Evolutionary conservation across 2,888 invertebrate genomes (phyloP).

Genomic region (Xanthorhoe designata): DNA sequence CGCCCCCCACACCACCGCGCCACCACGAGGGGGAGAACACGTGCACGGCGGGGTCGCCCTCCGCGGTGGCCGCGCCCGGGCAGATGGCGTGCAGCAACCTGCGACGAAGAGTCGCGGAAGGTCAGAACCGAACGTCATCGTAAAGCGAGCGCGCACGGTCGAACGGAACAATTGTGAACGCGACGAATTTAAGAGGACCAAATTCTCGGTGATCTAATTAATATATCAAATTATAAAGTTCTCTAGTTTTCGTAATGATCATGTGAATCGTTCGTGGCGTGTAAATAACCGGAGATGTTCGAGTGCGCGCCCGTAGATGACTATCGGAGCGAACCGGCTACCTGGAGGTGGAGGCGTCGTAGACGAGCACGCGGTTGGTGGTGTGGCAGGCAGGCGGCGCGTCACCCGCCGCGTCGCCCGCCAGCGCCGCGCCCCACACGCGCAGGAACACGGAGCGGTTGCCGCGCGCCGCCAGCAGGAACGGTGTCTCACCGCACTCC

Average conservation of each 20-base stretch:
- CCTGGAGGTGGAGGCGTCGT: conserved; percentile 89
- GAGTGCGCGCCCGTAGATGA: too few species aligned
- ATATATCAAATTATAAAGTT: too few species aligned
- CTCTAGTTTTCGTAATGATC: too few species aligned
- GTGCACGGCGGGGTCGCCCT: conserved; percentile 88
- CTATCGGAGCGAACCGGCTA: conserved; percentile 22
- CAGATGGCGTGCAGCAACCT: conserved; percentile 88
- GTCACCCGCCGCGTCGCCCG: conserved; percentile 88
- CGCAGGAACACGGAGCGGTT: conserved; percentile 93
- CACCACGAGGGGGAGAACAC: conserved; percentile 92
- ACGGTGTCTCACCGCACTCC: conserved; percentile 91
- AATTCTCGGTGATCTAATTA: too few species aligned
- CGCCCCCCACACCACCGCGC: conserved; percentile 49
- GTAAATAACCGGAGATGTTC: too few species aligned
- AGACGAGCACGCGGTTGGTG: conserved; percentile 91
- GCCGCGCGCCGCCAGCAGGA: conserved; percentile 91
- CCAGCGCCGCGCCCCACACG: conserved; percentile 92
- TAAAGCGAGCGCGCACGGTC: too few species aligned
- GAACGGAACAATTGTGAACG: too few species aligned
- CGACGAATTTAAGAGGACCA: too few species aligned
- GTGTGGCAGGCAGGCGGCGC: conserved; percentile 90
- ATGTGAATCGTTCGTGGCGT: too few species aligned
- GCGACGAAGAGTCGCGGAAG: not conserved
- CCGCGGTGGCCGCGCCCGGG: conserved; percentile 84
- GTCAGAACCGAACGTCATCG: not conserved